These are phyloP conservation scores for Pachliopta kotzebuea DNA, from an alignment of 2,888 invertebrate genomes.

Conservation along the genomic window DNA sequence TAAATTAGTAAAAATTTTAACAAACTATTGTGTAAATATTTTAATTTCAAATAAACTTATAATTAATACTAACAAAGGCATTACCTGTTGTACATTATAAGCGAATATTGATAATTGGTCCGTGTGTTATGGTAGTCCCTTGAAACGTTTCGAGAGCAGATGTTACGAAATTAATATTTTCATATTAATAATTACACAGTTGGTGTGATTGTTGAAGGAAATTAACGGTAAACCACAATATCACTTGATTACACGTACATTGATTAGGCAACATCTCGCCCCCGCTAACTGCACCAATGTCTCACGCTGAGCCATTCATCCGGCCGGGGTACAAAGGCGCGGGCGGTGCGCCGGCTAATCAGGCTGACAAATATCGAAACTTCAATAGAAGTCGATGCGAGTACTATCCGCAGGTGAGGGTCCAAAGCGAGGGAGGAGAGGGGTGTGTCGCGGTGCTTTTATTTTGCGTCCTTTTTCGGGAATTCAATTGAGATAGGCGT, in stretches of 20 bases:
- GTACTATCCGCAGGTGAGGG: constrained; percentile 64
- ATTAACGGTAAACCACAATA: constrained; percentile 35
- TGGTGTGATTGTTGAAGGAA: constrained; percentile 21
- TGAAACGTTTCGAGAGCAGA: not conserved
- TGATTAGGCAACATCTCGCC: constrained; percentile 38
- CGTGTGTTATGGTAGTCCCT: not conserved
- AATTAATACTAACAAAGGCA: no score
- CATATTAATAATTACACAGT: constrained; percentile 5
- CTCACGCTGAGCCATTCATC: constrained; percentile 70
- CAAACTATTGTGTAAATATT: not conserved
- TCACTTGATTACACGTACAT: constrained; percentile 30
- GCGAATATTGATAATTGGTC: not conserved
- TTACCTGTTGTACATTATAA: no score
- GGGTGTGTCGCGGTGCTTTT: constrained; percentile 54
- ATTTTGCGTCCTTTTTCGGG: constrained; percentile 73
- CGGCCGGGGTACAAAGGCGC: constrained; percentile 47
- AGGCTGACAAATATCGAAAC: constrained; percentile 75
- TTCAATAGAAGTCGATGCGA: constrained; percentile 61
- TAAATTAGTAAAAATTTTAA: not conserved
- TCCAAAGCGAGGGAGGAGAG: constrained; percentile 44
- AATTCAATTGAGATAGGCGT: constrained; percentile 78
- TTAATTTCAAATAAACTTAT: no score
- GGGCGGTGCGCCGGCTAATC: constrained; percentile 69
- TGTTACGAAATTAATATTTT: constrained; percentile 5
- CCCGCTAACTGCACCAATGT: constrained; percentile 46